Evolutionary conservation across 2,888 invertebrate genomes (phyloP), one percentile per base, ranked within the genome.

Genomic region (Pollenia labialis): DNA sequence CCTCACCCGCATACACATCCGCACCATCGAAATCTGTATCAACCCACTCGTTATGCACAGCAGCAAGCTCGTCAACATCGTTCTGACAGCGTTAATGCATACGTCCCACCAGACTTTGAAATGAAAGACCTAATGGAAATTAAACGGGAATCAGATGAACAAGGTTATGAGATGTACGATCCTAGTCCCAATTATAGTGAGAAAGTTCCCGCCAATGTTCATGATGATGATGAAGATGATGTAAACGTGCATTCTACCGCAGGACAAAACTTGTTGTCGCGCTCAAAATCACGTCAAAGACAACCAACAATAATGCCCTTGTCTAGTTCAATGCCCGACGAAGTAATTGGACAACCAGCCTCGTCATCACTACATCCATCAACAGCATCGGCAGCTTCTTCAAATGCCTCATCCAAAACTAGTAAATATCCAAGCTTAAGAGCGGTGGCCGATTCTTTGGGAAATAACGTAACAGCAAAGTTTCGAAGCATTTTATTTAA

Each of bases 241-340:
- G n/a, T 86, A 46, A 82, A 85, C 40, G 68, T 83, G 6, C 87
- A 88, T 9, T 77, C 90, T 4, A 91, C 91, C 11, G 91, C 91
- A 0, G 92, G 90, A 9, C 91, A 92, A 58, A 91, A 91, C 77
- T 62, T 92, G 56, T 60, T 92, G 52, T 90, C 90, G 0, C 90
- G 90, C n/a, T 76, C 84, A 11, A 87, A 85, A 23, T 40, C 69
- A 16, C 79, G 77, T 12, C 87, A 85, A n/a, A 79, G 86, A 1
- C 87, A 88, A 68, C 90, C 90, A 2, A 89, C 81, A 16, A 90
- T 91, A 64, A 83, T 89, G 89, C 89, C 90, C 14, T 90, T 92
- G 89, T 92, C 92, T 50, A 91, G 90, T 58, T 92, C 92, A 4
- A 90, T 92, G 91, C 92, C 92, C 4, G 91, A 92, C 42, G 92